Conservation (phyloP, 2,888 invertebrate genomes). For the Leptinotarsa rubiginosa region DNA sequence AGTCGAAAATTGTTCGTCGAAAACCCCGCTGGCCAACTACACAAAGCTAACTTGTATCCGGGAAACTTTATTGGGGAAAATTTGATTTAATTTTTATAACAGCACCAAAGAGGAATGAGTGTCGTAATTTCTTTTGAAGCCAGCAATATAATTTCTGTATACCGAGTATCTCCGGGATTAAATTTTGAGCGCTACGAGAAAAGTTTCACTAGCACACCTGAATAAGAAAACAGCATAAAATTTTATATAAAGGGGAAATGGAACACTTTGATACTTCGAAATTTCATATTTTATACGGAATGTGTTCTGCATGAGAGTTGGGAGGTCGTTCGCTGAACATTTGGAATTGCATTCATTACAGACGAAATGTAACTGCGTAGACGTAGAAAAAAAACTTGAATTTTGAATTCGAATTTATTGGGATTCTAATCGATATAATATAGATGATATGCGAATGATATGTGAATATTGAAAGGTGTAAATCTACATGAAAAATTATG, state of each 20-base stretch:
- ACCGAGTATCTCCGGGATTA: constrained; percentile 62
- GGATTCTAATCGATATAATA: no score
- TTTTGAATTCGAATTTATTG: no score
- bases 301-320: constrained; percentile 16
- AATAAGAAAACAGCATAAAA: constrained; percentile 56
- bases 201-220: constrained; percentile 59
- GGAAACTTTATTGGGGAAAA: constrained; percentile 67
- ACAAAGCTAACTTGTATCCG: constrained; percentile 65
- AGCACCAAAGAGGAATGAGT: constrained; percentile 66
- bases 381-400: no score
- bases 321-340: background rate
- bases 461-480: no score
- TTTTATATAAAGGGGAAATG: constrained; percentile 43
- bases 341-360: background rate
- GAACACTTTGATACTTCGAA: constrained; percentile 35
- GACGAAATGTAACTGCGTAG: no score
- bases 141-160: constrained; percentile 66
- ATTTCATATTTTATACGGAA: constrained; percentile 36
- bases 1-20: constrained; percentile 45
- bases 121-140: constrained; percentile 68
- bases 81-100: constrained; percentile 68
- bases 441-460: no score
- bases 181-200: constrained; percentile 60
- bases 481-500: no score
- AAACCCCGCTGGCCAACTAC: constrained; percentile 56